Conservation (phyloP, 2,113 vertebrate genomes). For the Balaeniceps rex region DNA sequence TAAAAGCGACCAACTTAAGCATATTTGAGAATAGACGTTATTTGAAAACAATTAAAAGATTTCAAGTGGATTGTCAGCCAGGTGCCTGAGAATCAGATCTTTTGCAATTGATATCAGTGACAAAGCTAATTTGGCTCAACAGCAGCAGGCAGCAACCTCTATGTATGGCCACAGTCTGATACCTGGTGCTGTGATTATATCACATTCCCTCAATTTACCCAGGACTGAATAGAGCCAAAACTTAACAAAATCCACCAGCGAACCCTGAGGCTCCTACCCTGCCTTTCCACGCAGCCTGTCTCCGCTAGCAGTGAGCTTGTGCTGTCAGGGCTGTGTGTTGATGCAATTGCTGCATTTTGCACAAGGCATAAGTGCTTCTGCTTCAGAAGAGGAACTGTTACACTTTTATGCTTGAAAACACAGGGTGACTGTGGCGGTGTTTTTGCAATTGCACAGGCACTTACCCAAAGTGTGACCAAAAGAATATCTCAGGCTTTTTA, state of each 20-base stretch:
- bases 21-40: not conserved
- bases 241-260: not conserved
- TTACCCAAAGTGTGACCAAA: not conserved
- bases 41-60: not conserved
- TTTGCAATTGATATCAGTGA: not conserved
- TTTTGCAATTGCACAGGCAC: not conserved
- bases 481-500: not conserved
- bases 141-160: not conserved
- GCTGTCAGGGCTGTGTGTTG: not conserved
- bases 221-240: not conserved
- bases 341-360: not conserved
- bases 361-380: not conserved
- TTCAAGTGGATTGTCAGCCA: not conserved
- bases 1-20: not conserved
- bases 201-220: not conserved
- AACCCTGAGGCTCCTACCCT: not conserved
- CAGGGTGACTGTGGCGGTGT: not conserved
- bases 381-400: not conserved
- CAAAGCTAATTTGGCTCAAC: not conserved
- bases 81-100: not conserved
- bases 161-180: not conserved
- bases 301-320: not conserved
- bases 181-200: not conserved
- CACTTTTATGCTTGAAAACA: not conserved
- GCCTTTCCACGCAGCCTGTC: accelerated